These are phyloP conservation scores for Anthopleura sola DNA, from an alignment of 64 coral and sea anemone species.

Conservation along the genomic window DNA sequence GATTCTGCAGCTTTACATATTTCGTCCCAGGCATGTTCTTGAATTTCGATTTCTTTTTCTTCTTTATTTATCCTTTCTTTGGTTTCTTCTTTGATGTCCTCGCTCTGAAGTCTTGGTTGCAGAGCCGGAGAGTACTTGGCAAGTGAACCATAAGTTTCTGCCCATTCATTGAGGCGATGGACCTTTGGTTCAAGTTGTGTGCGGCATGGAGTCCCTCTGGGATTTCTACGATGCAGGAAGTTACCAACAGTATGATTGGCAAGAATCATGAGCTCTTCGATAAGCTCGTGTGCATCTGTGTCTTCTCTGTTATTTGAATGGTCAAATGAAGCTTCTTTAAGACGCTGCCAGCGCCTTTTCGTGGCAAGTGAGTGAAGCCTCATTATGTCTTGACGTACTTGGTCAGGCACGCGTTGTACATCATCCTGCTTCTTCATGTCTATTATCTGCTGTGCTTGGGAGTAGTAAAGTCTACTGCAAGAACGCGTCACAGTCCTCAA, in stretches of 20 bases:
- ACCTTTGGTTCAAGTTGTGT: slow-evolving; percentile 71
- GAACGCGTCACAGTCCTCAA: slow-evolving; percentile 54
- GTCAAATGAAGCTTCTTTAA: slow-evolving; percentile 42
- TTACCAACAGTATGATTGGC: slow-evolving; percentile 74
- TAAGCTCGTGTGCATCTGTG: slow-evolving; percentile 76
- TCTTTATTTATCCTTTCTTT: not conserved
- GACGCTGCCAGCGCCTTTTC: slow-evolving; percentile 21
- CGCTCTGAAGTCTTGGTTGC: not conserved
- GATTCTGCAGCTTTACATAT: slow-evolving; percentile 15
- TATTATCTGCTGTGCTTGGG: slow-evolving; percentile 54
- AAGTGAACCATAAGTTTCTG: slow-evolving; percentile 28
- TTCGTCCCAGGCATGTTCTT: not conserved
- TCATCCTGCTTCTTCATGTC: not conserved
- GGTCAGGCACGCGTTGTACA: not conserved
- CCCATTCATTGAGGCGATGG: slow-evolving; percentile 75
- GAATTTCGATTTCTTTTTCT: slow-evolving; percentile 4
- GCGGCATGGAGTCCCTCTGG: slow-evolving; percentile 31
- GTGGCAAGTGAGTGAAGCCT: slow-evolving; percentile 24
- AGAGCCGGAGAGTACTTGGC: not conserved
- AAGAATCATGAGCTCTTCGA: slow-evolving; percentile 92
- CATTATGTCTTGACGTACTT: not conserved
- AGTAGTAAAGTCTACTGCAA: slow-evolving; percentile 39
- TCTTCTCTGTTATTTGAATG: slow-evolving; percentile 25
- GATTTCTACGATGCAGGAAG: slow-evolving; percentile 9
- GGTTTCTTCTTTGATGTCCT: not conserved